phyloP scores from a whole-genome alignment of 1,140 invertebrate species.

The Trichomalopsis sarcophagae region DNA sequence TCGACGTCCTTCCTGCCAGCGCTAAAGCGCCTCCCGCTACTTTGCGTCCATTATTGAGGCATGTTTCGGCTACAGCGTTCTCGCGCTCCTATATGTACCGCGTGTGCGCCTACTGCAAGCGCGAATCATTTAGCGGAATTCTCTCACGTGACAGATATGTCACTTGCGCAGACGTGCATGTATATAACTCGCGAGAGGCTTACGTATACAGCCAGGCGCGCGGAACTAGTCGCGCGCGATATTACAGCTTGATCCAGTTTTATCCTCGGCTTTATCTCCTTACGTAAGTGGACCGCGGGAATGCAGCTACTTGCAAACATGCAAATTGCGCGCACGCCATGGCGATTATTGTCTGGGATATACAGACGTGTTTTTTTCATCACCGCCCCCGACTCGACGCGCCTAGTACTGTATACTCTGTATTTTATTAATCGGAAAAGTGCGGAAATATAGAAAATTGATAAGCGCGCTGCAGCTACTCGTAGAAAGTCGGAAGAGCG shows the following conservation, averaged over 20 bases:
- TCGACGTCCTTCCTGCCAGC: conserved; percentile 42
- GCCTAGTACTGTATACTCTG: no score
- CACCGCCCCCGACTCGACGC: neutral
- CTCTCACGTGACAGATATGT: conserved; percentile 7
- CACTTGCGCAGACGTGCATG: neutral
- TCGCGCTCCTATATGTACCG: neutral
- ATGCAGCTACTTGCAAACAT: neutral
- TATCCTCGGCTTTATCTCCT: conserved; percentile 37
- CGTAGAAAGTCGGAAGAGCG: neutral
- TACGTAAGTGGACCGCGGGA: conserved; percentile 43
- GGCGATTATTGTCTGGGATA: neutral
- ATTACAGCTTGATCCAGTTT: conserved; percentile 49
- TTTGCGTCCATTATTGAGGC: conserved; percentile 17
- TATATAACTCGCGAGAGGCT: no score
- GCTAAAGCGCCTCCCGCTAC: conserved; percentile 8
- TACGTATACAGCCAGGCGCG: no score
- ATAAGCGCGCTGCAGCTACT: no score
- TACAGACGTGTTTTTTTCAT: neutral
- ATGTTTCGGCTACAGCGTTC: neutral
- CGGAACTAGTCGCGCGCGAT: neutral
- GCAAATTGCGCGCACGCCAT: neutral
- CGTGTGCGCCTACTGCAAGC: no score
- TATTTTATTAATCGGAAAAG: conserved; percentile 4
- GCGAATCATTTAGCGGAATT: neutral
- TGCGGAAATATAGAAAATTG: no score